Percentiles rank a stretch among this genome's conserved stretches.
These are phyloP conservation scores for Lasiommata megera DNA, from an alignment of 2,888 invertebrate species.

Conservation along the genomic window DNA sequence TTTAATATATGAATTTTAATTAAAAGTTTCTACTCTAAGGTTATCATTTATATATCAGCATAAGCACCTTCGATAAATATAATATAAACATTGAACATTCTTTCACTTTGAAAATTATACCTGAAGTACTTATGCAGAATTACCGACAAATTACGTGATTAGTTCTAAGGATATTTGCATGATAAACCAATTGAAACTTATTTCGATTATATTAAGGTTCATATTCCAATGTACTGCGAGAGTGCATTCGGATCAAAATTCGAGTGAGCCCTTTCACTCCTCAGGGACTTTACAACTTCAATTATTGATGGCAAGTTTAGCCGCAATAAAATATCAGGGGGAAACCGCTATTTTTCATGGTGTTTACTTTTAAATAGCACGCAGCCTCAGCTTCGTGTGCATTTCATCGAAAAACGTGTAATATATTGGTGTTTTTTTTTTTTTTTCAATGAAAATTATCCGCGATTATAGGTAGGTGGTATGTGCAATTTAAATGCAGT, in stretches of 20 bases:
- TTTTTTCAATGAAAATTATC: slow-evolving; percentile 15
- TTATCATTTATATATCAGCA: too few relatives aligned
- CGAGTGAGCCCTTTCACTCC: slow-evolving; percentile 59
- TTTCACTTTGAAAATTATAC: slow-evolving; percentile 16
- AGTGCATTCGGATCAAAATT: slow-evolving; percentile 37
- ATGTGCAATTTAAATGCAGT: slow-evolving; percentile 21
- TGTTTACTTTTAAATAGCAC: slow-evolving; percentile 57
- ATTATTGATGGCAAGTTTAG: slow-evolving; percentile 79
- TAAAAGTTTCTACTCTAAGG: too few relatives aligned
- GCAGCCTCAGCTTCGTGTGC: slow-evolving; percentile 19
- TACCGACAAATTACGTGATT: slow-evolving; percentile 17
- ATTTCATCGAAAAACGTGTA: slow-evolving; percentile 26
- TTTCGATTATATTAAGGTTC: slow-evolving; percentile 1
- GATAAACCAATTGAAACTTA: slow-evolving; percentile 4
- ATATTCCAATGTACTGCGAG: slow-evolving; percentile 23
- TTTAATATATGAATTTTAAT: too few relatives aligned
- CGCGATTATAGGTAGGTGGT: slow-evolving; percentile 11
- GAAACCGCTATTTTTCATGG: slow-evolving; percentile 63
- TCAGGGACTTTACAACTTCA: slow-evolving; percentile 66
- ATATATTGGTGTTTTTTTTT: slow-evolving; percentile 18
- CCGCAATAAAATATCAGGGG: slow-evolving; percentile 72
- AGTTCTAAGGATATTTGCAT: slow-evolving; percentile 2
- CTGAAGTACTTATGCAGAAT: slow-evolving; percentile 19
- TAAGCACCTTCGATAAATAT: slow-evolving; percentile 5
- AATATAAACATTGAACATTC: not conserved